Base-by-base conservation (phyloP, 2,888 invertebrate species). In the Platycnemis pennipes region DNA sequence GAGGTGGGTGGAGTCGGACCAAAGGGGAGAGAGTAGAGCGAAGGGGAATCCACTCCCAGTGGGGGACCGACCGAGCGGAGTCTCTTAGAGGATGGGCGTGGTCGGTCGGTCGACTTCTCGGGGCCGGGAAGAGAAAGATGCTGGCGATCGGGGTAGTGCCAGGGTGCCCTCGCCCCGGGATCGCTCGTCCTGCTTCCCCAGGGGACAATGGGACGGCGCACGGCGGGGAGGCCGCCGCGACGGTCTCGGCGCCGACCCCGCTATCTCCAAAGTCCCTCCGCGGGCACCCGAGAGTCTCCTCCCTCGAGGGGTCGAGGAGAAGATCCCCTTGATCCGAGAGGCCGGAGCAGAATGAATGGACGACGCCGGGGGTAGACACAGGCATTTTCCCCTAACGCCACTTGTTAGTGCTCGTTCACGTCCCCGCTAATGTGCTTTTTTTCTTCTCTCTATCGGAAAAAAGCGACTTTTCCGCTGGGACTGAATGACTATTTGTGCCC, bases 131-230 rank as follows among this genome's bases (percentile, higher is more conserved):
- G 77, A 77, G 37, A 37, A 31, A 77, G 77, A 77, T 77, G 77
- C 77, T 31, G 77, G 13, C 26, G 77, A 77, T 77, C 77, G 26
- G 77, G 77, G 11, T 31, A 31, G 31, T 37, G 37, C n/a, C 77
- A 77, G 77, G 31, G 31, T 37, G 77, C 31, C 26, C 42, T 56
- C 89, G 56, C 89, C 44, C 63, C 44, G 63, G 91, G 45, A 91
- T 91, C 44, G 45, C 63, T 91, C 91, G 91, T 11, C 77, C 37
- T 31, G 63, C 63, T 91, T n/a, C n/a, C 26, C 69, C 89, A 31
- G 91, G 56, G 44, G 63, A 91, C 91, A 91, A 91, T 91, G n/a
- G 89, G 63, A 63, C 13, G 63, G 44, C 91, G 31, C 77, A 2
- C 91, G 26, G 91, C 91, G 63, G 91, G 88, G 91, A 63, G 45